Percentiles rank a stretch among this genome's conserved stretches.
These are phyloP conservation scores for Lacanobia wlatinum DNA, from an alignment of 2,888 invertebrate species.

Conservation along the genomic window DNA sequence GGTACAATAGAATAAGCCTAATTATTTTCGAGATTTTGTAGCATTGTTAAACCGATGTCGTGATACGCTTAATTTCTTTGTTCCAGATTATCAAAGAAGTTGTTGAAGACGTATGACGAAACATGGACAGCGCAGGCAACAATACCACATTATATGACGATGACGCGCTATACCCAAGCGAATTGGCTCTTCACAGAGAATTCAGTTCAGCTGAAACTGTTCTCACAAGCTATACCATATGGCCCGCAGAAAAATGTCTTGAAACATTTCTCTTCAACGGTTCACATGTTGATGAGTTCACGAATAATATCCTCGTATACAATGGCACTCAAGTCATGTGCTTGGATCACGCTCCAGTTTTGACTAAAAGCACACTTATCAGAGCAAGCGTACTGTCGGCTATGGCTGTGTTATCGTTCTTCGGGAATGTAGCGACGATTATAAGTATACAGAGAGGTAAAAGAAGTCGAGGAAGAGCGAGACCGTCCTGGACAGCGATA, in stretches of 20 bases:
- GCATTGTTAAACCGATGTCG: neutral
- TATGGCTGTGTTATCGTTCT: conserved; percentile 93
- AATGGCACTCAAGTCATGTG: conserved; percentile 85
- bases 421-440: conserved; percentile 94
- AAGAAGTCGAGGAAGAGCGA: conserved; percentile 88
- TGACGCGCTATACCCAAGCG: conserved; percentile 71
- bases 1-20: neutral
- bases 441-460: conserved; percentile 93
- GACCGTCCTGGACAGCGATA: conserved; percentile 93
- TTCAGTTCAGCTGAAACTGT: conserved; percentile 70
- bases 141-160: conserved; percentile 87
- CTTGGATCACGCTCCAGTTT: conserved; percentile 92
- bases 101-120: conserved; percentile 84
- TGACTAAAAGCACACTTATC: conserved; percentile 92
- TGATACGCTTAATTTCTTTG: conserved; percentile 62
- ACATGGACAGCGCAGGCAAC: conserved; percentile 87
- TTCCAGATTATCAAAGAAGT: conserved; percentile 76
- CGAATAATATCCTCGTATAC: conserved; percentile 72
- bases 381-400: conserved; percentile 92
- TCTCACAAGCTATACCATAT: conserved; percentile 69
- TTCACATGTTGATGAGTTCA: conserved; percentile 73
- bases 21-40: neutral
- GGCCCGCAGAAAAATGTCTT: conserved; percentile 84
- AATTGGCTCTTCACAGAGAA: conserved; percentile 74
- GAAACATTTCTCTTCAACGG: conserved; percentile 76